Base-by-base conservation (phyloP, 1,140 invertebrate genomes). In the Octopus bimaculoides region DNA sequence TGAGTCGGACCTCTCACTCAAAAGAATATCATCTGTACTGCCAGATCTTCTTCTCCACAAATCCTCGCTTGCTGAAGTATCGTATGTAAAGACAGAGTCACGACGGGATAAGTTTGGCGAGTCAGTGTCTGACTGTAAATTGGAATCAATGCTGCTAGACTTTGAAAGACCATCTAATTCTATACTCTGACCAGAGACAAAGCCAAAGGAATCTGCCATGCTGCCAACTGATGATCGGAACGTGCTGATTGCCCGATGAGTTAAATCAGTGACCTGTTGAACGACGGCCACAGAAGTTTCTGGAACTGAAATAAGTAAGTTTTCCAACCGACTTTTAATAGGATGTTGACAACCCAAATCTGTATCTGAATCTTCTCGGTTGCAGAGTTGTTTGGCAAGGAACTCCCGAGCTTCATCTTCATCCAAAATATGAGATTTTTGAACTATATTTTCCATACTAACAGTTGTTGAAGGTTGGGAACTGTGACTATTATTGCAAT, bases 371-470 rank as follows among this genome's bases (percentile, higher is more conserved):
- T 4, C 7, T n/a, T 55, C 54, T 8, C 84, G 83, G 52, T 85
- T 84, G 52, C 87, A 83, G 79, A 88, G 82, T 82, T 89, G 88
- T 54, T 85, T 85, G 5, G 86, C 83, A 52, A 89, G 78, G 79
- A 84, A 89, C 75, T 88, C 80, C 54, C 85, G 82, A 1, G 88
- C 88, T 73, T 88, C 83, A 54, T 82, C 81, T 54, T 86, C 87
- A 83, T 89, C 84, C 5, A 88, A 14, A 14, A 75, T 52, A 52
- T 75, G 74, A 75, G 74, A 75, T 41, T 53, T 75, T 75, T 74
- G 52, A 78, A 83, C 66, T 10, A 71, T 71, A 20, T 71, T 20
- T 17, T 71, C 66, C 17, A 20, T 71, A 12, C 17, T 17, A 6
- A 73, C 52, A 84, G 82, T 77, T 78, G 83, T 54, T 79, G 83